These are phyloP conservation scores for Amphipyra berbera DNA, from an alignment of 2,888 invertebrate genomes.

Conservation along the genomic window DNA sequence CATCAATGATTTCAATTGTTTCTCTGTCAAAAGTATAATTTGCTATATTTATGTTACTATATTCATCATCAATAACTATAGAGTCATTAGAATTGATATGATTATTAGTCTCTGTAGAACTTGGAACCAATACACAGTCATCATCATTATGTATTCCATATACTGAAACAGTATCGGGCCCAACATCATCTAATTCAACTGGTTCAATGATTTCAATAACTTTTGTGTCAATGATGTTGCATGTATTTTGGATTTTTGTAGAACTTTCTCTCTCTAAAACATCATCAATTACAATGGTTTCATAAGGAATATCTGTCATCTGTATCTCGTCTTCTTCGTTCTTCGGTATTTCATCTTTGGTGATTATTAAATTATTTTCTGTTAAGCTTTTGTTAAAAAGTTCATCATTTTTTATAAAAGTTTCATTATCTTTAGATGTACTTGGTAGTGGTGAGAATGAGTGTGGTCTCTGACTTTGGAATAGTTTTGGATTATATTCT, in stretches of 20 bases:
- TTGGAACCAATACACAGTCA: constrained; percentile 37
- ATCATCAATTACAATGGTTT: constrained; percentile 58
- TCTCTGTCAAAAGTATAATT: constrained; percentile 9
- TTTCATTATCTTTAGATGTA: constrained; percentile 69
- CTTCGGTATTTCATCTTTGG: not conserved
- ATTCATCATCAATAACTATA: constrained; percentile 56
- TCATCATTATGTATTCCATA: constrained; percentile 20
- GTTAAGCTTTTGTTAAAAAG: constrained; percentile 65
- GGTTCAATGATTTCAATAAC: constrained; percentile 20
- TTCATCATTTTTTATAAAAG: constrained; percentile 69
- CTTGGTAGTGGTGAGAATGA: constrained; percentile 73
- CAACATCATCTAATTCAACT: too few relatives aligned
- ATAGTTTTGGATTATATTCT: constrained; percentile 40
- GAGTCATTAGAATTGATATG: constrained; percentile 11
- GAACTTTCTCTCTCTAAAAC: not conserved
- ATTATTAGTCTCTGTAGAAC: constrained; percentile 2
- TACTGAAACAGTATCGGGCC: not conserved
- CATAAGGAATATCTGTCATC: constrained; percentile 56
- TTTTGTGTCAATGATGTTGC: not conserved
- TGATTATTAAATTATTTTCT: not conserved
- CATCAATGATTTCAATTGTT: constrained; percentile 61
- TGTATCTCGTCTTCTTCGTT: constrained; percentile 26
- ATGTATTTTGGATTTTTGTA: not conserved
- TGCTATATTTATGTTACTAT: constrained; percentile 27
- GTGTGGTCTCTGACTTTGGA: constrained; percentile 18